phyloP scores from a whole-genome alignment of 2,113 vertebrate genomes.

The Hyperopisus bebe region DNA sequence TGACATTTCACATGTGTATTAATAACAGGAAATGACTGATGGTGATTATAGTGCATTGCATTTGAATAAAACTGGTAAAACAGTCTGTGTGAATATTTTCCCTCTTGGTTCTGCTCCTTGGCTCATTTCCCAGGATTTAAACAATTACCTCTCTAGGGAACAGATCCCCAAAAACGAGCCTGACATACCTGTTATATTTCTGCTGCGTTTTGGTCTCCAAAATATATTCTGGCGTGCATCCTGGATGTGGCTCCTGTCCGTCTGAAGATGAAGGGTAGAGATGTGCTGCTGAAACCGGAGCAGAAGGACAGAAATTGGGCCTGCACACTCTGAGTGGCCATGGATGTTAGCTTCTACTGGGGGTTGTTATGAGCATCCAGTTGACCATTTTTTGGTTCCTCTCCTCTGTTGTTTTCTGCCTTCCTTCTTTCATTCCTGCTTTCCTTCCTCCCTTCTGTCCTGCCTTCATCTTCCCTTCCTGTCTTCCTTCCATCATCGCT shows the following conservation, averaged over 20 bases:
- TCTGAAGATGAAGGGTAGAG: background rate
- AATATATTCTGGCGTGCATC: background rate
- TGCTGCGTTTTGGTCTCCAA: background rate
- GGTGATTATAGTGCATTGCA: background rate
- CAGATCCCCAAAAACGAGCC: background rate
- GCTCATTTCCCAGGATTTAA: background rate
- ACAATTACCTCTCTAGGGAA: slow-evolving; percentile 5
- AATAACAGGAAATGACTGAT: slow-evolving; percentile 7
- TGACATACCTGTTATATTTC: background rate
- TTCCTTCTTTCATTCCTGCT: background rate
- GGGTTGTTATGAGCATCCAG: background rate
- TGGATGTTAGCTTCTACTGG: background rate
- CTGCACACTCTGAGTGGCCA: background rate
- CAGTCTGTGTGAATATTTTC: background rate
- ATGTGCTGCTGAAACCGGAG: background rate
- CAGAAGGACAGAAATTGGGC: background rate
- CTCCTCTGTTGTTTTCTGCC: background rate
- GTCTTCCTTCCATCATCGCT: no score
- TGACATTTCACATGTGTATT: slow-evolving; percentile 6
- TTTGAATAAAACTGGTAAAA: slow-evolving; percentile 5
- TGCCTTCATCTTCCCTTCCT: background rate
- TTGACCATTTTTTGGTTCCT: background rate
- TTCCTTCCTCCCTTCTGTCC: background rate
- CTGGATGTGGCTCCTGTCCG: background rate
- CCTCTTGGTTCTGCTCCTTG: background rate